phyloP scores from a whole-genome alignment of 2,797 vertebrate genomes.

The Sciaenops ocellatus region DNA sequence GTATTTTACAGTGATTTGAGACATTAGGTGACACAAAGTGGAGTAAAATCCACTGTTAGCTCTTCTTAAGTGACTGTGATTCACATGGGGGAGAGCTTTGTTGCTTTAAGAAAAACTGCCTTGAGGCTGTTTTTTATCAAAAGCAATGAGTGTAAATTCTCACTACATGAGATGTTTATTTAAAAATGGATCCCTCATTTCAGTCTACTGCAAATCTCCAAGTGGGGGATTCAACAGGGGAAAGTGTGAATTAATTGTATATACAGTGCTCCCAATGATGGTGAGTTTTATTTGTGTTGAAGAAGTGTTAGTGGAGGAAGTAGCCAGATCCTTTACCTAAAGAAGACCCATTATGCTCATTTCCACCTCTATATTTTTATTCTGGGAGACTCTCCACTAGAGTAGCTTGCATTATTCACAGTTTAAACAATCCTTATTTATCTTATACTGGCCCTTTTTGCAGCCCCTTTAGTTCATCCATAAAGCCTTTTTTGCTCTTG shows the following conservation, averaged over 20 bases:
- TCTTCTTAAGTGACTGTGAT: slow-evolving; percentile 23
- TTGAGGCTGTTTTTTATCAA: slow-evolving; percentile 4
- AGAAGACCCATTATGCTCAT: too few species aligned
- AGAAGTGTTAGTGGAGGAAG: neutral
- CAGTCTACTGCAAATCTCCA: slow-evolving; percentile 42
- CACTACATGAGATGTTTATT: slow-evolving; percentile 37
- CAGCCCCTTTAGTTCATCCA: too few species aligned
- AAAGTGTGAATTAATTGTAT: slow-evolving; percentile 24
- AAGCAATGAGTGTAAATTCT: slow-evolving; percentile 19
- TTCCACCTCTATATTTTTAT: too few species aligned
- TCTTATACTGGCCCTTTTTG: too few species aligned
- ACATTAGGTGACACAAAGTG: slow-evolving; percentile 21
- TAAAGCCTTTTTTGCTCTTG: too few species aligned
- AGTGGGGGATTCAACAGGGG: slow-evolving; percentile 12
- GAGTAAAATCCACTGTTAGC: slow-evolving; percentile 9
- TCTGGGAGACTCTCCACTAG: too few species aligned
- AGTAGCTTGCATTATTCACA: too few species aligned
- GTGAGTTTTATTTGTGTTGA: slow-evolving; percentile 21
- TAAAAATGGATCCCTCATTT: slow-evolving; percentile 21
- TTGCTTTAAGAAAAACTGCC: slow-evolving; percentile 13
- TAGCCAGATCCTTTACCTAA: neutral
- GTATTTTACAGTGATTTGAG: slow-evolving; percentile 30
- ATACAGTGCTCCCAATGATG: slow-evolving; percentile 3
- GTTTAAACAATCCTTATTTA: too few species aligned
- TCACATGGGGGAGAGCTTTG: slow-evolving; percentile 12